phyloP scores from a whole-genome alignment of 1,140 invertebrate genomes.

The Parasteatoda tepidariorum region DNA sequence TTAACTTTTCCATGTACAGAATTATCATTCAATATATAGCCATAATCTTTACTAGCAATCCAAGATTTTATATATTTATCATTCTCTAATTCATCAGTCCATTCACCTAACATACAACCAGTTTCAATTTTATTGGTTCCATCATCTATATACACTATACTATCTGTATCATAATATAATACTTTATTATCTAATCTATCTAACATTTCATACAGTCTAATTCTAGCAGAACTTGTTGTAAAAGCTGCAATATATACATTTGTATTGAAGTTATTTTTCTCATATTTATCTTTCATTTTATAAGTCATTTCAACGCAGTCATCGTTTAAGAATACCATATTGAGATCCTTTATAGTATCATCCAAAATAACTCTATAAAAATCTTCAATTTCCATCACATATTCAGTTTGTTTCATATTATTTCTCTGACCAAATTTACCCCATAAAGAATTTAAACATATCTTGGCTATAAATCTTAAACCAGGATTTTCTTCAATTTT shows the following conservation, averaged over 20 bases:
- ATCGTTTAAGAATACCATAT: conserved; percentile 24
- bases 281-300: conserved; percentile 24
- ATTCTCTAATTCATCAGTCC: conserved; percentile 9
- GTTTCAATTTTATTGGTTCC: neutral
- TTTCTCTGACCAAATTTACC: conserved; percentile 32
- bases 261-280: conserved; percentile 22
- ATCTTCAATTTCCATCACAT: neutral
- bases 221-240: conserved; percentile 22
- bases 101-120: neutral
- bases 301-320: conserved; percentile 17
- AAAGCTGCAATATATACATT: conserved; percentile 18
- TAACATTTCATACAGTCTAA: conserved; percentile 2
- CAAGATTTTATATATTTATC: conserved; percentile 4
- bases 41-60: neutral
- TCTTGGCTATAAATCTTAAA: conserved; percentile 23
- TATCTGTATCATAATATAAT: conserved; percentile 27
- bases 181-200: conserved; percentile 28
- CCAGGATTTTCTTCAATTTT: conserved; percentile 18
- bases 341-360: conserved; percentile 18
- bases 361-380: conserved; percentile 12
- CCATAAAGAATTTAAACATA: conserved; percentile 11
- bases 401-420: conserved; percentile 3
- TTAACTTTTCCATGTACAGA: neutral
- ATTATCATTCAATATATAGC: conserved; percentile 11
- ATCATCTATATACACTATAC: conserved; percentile 24